A percentile compares a stretch with the other conserved stretches of the same genome.
Conservation (phyloP, 30 jellyfish, hydroid and myxozoan species). For the Aurelia sp. region DNA sequence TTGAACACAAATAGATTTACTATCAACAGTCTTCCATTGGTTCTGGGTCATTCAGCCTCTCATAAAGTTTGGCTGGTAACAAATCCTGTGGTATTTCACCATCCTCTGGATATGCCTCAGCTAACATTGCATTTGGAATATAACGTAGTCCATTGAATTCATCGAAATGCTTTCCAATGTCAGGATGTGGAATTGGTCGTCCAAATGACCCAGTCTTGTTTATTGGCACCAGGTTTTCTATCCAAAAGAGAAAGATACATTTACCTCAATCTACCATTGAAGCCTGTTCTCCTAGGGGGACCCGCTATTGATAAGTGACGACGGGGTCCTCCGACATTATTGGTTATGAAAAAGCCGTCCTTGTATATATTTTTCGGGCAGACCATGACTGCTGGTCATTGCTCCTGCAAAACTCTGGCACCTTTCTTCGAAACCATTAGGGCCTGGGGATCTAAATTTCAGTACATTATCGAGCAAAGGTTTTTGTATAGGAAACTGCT, state of each 20-base stretch:
- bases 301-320: too few relatives aligned
- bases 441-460: too few relatives aligned
- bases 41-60: constrained; percentile 3
- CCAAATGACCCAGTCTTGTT: constrained; percentile 22
- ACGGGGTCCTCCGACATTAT: too few relatives aligned
- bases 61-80: constrained; percentile 38
- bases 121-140: constrained; percentile 62
- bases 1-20: too few relatives aligned
- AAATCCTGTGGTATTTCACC: constrained; percentile 52
- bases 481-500: too few relatives aligned
- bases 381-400: too few relatives aligned
- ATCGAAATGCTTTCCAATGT: constrained; percentile 74
- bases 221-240: constrained; percentile 75
- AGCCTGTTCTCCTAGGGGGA: too few relatives aligned
- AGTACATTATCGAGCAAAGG: too few relatives aligned
- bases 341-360: too few relatives aligned
- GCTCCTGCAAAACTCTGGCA: too few relatives aligned
- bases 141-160: constrained; percentile 68
- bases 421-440: too few relatives aligned
- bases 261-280: neutral
- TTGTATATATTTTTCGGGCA: too few relatives aligned
- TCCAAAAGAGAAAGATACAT: neutral
- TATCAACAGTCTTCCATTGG: constrained; percentile 11
- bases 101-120: constrained; percentile 80
- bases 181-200: constrained; percentile 60